phyloP scores from a whole-genome alignment of 2,113 vertebrate species.

The Alaudala cheleensis region DNA sequence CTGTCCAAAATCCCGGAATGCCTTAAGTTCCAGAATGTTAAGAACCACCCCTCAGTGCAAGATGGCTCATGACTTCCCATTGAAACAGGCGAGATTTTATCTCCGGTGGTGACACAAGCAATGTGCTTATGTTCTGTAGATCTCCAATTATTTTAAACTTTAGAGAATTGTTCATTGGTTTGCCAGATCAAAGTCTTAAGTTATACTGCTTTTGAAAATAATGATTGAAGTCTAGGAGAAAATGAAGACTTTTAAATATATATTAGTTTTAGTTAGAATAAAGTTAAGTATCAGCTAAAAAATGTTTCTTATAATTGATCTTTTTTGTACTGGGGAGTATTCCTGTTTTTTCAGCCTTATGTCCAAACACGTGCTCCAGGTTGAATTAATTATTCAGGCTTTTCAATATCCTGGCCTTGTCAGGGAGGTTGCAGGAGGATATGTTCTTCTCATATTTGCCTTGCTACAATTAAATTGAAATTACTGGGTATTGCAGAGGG shows the following conservation, averaged over 20 bases:
- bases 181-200: background rate
- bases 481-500: background rate
- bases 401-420: background rate
- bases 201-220: background rate
- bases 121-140: background rate
- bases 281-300: background rate
- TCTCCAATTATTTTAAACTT: background rate
- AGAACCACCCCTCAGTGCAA: background rate
- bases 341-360: background rate
- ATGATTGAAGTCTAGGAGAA: background rate
- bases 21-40: background rate
- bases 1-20: background rate
- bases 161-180: background rate
- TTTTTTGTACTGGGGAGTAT: background rate
- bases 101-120: background rate
- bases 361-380: background rate
- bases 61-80: background rate
- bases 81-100: background rate
- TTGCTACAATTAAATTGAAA: background rate
- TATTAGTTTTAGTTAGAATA: background rate
- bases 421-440: background rate
- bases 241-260: background rate
- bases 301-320: background rate
- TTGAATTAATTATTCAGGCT: background rate
- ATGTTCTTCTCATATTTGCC: background rate